A percentile compares a stretch with the other conserved stretches of the same genome.
These are phyloP conservation scores for Budorcas taxicolor DNA, from an alignment of 2,113 vertebrate genomes.

Conservation along the genomic window DNA sequence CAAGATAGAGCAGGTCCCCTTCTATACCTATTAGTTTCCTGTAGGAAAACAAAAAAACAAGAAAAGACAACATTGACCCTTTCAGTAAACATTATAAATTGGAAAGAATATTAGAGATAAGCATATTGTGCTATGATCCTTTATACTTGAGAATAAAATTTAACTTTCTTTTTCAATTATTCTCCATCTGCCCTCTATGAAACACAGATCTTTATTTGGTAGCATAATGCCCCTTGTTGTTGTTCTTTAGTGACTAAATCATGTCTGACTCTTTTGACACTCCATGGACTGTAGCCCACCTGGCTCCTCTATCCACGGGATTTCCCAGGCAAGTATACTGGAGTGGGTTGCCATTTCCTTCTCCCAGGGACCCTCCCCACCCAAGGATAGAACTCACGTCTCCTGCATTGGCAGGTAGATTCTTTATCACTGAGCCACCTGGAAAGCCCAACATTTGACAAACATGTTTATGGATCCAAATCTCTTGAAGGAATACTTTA, in stretches of 20 bases:
- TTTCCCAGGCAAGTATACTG: not conserved
- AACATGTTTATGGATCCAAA: not conserved
- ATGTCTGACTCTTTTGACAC: not conserved
- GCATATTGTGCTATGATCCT: not conserved
- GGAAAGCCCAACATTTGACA: not conserved
- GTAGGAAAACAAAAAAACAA: not conserved
- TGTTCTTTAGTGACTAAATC: not conserved
- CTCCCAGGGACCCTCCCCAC: not conserved
- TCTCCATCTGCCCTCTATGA: not conserved
- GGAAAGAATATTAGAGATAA: not conserved
- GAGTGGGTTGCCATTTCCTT: not conserved
- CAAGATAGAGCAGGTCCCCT: not conserved
- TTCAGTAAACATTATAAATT: not conserved
- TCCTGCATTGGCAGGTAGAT: not conserved
- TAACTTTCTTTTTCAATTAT: not conserved
- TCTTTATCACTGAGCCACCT: not conserved
- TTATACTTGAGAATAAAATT: not conserved
- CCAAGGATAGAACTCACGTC: not conserved
- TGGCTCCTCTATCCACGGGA: not conserved
- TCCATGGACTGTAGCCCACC: not conserved
- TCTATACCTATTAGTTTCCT: not conserved
- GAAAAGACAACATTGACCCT: not conserved
- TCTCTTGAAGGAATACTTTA: not conserved
- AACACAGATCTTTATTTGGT: not conserved
- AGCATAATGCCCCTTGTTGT: not conserved